Conservation (phyloP, 2,888 invertebrate species). For the Dromius quadrimaculatus region DNA sequence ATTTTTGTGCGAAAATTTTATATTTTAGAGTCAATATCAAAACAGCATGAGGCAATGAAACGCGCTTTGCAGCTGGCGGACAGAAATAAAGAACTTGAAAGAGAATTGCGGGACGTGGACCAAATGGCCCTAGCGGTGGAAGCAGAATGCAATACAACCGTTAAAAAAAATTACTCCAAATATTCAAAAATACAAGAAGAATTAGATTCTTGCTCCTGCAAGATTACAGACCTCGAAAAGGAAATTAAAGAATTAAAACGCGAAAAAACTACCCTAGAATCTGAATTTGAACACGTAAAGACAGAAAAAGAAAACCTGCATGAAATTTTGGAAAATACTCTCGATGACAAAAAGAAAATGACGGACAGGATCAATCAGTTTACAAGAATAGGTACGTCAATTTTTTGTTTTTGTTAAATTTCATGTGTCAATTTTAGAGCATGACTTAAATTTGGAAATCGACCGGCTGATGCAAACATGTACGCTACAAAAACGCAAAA, state of each 20-base stretch:
- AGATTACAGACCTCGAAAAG: conserved; percentile 68
- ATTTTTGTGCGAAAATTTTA: conserved; percentile 13
- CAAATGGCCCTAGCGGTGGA: conserved; percentile 81
- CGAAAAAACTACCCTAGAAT: conserved; percentile 66
- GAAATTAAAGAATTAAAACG: conserved; percentile 66
- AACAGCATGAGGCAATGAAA: conserved; percentile 86
- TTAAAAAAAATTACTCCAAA: conserved; percentile 72
- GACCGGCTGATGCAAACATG: conserved; percentile 66
- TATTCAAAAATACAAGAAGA: conserved; percentile 66
- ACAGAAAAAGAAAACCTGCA: conserved; percentile 73
- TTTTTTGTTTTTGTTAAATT: background rate
- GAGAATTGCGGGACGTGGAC: conserved; percentile 80
- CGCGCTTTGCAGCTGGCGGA: conserved; percentile 80
- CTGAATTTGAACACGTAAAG: conserved; percentile 67
- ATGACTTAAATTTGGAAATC: conserved; percentile 69
- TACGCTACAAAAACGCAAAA: conserved; percentile 65
- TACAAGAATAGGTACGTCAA: conserved; percentile 70
- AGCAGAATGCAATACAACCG: conserved; percentile 79
- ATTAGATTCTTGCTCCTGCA: conserved; percentile 66
- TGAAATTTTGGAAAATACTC: conserved; percentile 68
- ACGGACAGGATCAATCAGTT: conserved; percentile 72
- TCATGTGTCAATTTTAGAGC: conserved; percentile 64
- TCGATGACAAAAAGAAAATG: conserved; percentile 71
- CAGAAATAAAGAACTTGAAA: conserved; percentile 77
- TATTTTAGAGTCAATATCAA: conserved; percentile 69